Base-by-base conservation (phyloP, 2,888 invertebrate genomes). In the Mythimna lalbum region DNA sequence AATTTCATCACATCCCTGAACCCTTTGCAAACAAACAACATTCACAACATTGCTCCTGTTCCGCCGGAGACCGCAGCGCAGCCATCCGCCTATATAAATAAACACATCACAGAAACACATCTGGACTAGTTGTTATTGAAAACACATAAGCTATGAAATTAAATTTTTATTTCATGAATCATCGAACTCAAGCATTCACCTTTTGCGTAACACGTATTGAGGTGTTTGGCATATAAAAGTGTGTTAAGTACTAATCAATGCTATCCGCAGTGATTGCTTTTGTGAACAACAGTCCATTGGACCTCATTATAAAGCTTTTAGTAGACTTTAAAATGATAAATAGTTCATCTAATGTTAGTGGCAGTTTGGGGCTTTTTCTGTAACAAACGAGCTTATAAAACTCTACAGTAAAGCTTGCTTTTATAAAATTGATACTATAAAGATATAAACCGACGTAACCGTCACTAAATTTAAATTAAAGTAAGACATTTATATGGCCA, bases 1-100 rank as follows among this genome's bases (percentile, higher is more conserved):
- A 77, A 81, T 77, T 81, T 73, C 63, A 77, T 81, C 62, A 63
- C 63, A 81, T 61, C 62, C 72, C 39, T 65, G 55, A 49, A 77
- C 72, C 61, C 62, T 81, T 77, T 60, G 47, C 78, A 67, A 72
- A 72, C 57, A 77, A 81, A 78, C 63, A 55, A 71, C 53, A 57
- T 62, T 76, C 60, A 55, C 56, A 59, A 49, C 75, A 31, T 36
- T 27, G 69, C 60, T 64, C 39, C 69, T 60, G 69, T 76, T 69
- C 23, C 19, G 21, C 9, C 21, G 50, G 56, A 31, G 59, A 60
- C 81, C 70, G 55, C 64, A 73, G 59, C 47, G 27, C 55, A 52
- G 57, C 27, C 36, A 33, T 9, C 55, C 49, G 56, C 56, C 52
- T 52, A 39, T 77, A 43, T 64, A 71, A 79, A 76, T 66, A 75